Base-by-base conservation (phyloP, 2,113 vertebrate species). In the Sus scrofa region DNA sequence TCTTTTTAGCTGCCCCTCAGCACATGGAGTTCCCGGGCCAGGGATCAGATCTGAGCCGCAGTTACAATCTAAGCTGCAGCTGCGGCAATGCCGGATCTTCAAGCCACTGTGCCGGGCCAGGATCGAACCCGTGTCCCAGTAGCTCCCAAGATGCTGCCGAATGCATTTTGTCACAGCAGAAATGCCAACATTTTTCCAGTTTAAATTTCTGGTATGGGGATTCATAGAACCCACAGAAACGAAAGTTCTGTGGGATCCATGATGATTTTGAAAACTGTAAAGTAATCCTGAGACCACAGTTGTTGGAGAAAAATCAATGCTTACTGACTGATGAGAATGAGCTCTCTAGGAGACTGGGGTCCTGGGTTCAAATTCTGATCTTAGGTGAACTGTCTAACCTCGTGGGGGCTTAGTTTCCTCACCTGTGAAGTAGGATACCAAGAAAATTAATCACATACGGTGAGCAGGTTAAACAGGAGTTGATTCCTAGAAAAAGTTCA, bases 161-260 rank as follows among this genome's bases (percentile, higher is more conserved):
- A 8, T 8, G 5, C 44, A 44, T 44, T 44, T 4, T 44, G 44
- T 8, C 44, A 44, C 44, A 44, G 44, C 5, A 8, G 44, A 8
- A 44, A 44, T 8, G 8, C 44, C 44, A 44, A 89, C 30, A 1
- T 34, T n/a, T 95, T 50, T 74, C 86, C 79, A 30, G 3, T 74
- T 89, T 89, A 58, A n/a, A 58, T 95, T 86, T 91, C 63, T 67
- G 39, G 16, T 58, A 52, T 2, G 6, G 68, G 62, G 24, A 93
- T 58, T 58, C 30, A 44, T 8, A 30, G 34, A 85, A 95, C 7
- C 27, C 44, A 75, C 7, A 89, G 52, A 60, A 86, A 39, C 22
- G 54, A 65, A 84, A 37, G 6, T 12, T 91, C 65, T 87, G 90
- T 75, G 63, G 52, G 24, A 50, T 71, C 62, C 37, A 78, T 50